Evolutionary conservation across 1,140 invertebrate genomes (phyloP), one percentile per base, ranked within the genome.

Genomic region (Drosophila nebulosa): DNA sequence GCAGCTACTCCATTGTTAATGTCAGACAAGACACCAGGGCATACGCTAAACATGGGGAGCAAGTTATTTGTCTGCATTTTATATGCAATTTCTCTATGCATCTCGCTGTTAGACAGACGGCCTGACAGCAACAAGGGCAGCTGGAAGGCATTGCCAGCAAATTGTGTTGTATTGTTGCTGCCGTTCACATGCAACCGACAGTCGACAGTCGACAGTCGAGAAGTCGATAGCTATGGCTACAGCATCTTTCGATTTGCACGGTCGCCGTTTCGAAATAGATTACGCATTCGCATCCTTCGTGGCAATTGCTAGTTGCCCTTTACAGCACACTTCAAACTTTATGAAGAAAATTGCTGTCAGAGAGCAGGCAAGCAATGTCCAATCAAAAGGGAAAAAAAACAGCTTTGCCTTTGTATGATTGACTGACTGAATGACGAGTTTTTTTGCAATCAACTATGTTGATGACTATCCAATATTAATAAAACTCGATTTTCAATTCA

Each of bases 51-150:
- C 73, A 76, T 76, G 74, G 66, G 30, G 61, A 70, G 73, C 77
- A 64, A 74, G 77, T 80, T 78, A 85, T 85, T 85, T 77, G 83
- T 68, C 78, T 78, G 81, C 74, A 78, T 86, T 86, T 86, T 88
- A 88, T 76, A 88, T 88, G 78, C 83, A 78, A 78, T 78, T 80
- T 66, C 78, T 71, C 61, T 71, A 66, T 71, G 60, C 64, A 69
- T 79, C 68, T 69, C 59, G 83, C 62, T 64, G 65, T 73, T 74
- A 69, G 69, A 77, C 80, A 77, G 73, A 64, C 69, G 65, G 73
- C 66, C 79, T 67, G 74, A 66, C 77, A 75, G 63, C 24, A 55
- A 52, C 32, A 58, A 56, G 55, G 32, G 77, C 64, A 63, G 59
- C 64, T 72, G 58, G 32, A 46, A 51, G 35, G 69, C 69, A 68